Evolutionary conservation across 2,888 invertebrate species (phyloP), one percentile per base, ranked within the genome.

Genomic region (Notocelia uddmanniana): DNA sequence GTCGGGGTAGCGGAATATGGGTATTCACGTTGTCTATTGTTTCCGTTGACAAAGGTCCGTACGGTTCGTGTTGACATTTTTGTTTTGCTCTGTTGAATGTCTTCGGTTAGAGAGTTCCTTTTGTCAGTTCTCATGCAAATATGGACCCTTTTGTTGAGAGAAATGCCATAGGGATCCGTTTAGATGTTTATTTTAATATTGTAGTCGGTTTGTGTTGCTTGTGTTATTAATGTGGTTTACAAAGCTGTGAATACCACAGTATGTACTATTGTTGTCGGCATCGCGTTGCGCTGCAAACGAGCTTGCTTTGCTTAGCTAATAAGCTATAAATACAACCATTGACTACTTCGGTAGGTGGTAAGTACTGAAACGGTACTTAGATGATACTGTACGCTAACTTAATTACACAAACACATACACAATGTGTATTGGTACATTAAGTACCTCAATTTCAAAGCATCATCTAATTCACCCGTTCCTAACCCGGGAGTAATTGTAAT

Each of bases 11-110:
- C 31, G 31, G 8, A 31, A 31, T 31, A 31, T 9, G 31, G 50
- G 26, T 63, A 34, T 67, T 52, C 41, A 54, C 55, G 57, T 58
- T 62, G 62, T 55, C 75, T 77, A 78, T 81, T 80, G 81, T 82
- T 79, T 74, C 69, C 74, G 68, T 73, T 74, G 78, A 83, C 81
- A 80, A 78, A 78, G 77, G 76, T 69, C 63, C 55, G 75, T 78
- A 73, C 79, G 81, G 82, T 85, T 82, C 82, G 84, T 89, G 89
- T 89, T 88, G 87, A 87, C 88, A 88, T 89, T 90, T 90, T 89
- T 89, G 89, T 89, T 86, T 74, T 85, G 87, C 85, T 81, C 85
- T 82, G 85, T 86, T 83, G 83, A 80, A 80, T 84, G 85, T 85
- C 87, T 89, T 89, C 89, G 90, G 89, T 90, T 82, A 83, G 83